These are phyloP conservation scores for Echeneis naucrates DNA, from an alignment of 2,797 vertebrate genomes.

Conservation along the genomic window DNA sequence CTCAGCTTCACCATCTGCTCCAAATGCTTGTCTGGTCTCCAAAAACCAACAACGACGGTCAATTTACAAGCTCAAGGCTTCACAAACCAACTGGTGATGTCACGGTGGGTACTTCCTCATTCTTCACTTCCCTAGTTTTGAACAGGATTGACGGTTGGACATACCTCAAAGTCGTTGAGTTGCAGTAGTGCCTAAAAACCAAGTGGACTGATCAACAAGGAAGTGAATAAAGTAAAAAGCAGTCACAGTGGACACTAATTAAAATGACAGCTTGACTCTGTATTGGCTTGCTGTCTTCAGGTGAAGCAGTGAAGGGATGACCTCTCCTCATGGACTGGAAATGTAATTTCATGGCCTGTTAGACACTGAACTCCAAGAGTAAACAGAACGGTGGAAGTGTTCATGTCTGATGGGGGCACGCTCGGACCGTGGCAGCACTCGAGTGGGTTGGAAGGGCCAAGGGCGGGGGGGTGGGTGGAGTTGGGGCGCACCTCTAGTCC, in stretches of 20 bases:
- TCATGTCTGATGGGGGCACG: constrained; percentile 45
- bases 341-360: constrained; percentile 84
- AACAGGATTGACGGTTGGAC: background rate
- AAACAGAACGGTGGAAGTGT: constrained; percentile 68
- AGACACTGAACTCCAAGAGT: constrained; percentile 70
- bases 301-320: constrained; percentile 63
- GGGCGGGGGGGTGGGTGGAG: no score
- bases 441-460: background rate
- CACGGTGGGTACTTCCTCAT: no score
- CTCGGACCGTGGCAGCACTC: constrained; percentile 40
- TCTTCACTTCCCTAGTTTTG: background rate
- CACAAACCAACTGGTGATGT: no score
- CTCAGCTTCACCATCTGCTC: no score
- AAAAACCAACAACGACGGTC: no score
- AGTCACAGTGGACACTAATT: constrained; percentile 67
- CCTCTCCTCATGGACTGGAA: constrained; percentile 71
- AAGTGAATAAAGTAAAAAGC: constrained; percentile 37
- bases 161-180: no score
- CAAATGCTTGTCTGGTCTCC: no score
- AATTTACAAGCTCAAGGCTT: no score
- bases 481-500: constrained; percentile 19
- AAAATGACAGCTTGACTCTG: constrained; percentile 73
- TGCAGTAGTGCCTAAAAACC: background rate
- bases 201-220: constrained; percentile 16
- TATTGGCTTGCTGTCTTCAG: constrained; percentile 69